Conservation (phyloP, 2,113 vertebrate species). For the Charina bottae region DNA sequence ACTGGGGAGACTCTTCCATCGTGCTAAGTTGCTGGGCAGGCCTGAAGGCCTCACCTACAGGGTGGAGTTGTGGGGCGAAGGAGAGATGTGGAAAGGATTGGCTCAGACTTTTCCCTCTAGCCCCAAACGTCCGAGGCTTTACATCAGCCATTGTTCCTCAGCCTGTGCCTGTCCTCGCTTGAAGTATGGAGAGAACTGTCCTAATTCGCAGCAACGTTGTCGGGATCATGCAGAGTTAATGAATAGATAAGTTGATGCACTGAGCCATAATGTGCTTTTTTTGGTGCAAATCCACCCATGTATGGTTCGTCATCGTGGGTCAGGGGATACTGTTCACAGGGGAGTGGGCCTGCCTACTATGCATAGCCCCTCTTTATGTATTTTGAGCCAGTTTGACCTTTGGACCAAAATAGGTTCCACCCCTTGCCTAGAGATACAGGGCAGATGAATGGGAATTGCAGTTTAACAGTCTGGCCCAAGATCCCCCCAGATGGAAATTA, state of each 20-base stretch:
- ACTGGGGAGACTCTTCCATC: neutral
- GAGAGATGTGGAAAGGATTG: neutral
- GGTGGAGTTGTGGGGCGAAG: neutral
- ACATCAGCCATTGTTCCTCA: neutral
- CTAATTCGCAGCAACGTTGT: neutral
- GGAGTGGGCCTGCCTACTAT: too few relatives aligned
- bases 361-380: too few relatives aligned
- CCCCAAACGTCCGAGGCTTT: neutral
- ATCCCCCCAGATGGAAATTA: too few relatives aligned
- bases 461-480: too few relatives aligned
- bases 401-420: too few relatives aligned
- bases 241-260: neutral
- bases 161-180: neutral
- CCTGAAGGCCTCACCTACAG: neutral
- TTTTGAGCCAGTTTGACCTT: too few relatives aligned
- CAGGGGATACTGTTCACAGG: neutral
- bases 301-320: neutral
- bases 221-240: neutral
- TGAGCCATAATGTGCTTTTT: neutral
- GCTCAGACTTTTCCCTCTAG: neutral
- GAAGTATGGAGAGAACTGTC: neutral
- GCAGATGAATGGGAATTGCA: too few relatives aligned
- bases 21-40: neutral
- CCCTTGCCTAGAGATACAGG: too few relatives aligned
- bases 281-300: neutral